Conservation (phyloP, 1,140 invertebrate species). For the Nasonia vitripennis region DNA sequence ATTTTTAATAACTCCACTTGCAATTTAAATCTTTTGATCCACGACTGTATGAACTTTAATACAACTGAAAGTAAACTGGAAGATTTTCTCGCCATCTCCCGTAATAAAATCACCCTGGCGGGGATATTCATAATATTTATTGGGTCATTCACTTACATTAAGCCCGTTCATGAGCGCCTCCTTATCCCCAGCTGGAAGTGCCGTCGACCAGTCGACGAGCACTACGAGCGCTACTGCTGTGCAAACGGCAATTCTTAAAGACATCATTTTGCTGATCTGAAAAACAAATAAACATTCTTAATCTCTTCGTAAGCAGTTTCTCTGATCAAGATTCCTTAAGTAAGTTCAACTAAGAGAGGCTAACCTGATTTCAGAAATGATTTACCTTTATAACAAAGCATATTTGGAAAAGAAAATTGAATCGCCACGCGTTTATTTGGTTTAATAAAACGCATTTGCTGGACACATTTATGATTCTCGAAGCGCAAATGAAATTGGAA, state of each 20-base stretch:
- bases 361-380: background rate
- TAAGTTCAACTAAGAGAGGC: background rate
- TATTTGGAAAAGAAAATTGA: background rate
- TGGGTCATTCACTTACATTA: slow-evolving; percentile 61
- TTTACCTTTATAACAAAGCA: background rate
- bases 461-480: too few relatives aligned
- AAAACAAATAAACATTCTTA: slow-evolving; percentile 39
- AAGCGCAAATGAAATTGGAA: background rate
- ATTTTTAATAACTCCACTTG: background rate
- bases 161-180: slow-evolving; percentile 63
- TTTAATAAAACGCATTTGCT: too few relatives aligned
- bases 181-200: slow-evolving; percentile 63
- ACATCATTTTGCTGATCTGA: slow-evolving; percentile 57
- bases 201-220: slow-evolving; percentile 57
- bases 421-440: background rate
- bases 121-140: slow-evolving; percentile 26
- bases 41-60: background rate
- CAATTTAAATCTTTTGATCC: background rate
- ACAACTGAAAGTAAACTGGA: background rate
- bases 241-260: slow-evolving; percentile 54
- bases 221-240: slow-evolving; percentile 57
- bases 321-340: background rate
- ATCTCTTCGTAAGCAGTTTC: slow-evolving; percentile 1
- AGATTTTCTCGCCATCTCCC: background rate
- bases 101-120: background rate